Evolutionary conservation across 1,140 invertebrate genomes (phyloP).

Genomic region (Geopemphigus sp.): DNA sequence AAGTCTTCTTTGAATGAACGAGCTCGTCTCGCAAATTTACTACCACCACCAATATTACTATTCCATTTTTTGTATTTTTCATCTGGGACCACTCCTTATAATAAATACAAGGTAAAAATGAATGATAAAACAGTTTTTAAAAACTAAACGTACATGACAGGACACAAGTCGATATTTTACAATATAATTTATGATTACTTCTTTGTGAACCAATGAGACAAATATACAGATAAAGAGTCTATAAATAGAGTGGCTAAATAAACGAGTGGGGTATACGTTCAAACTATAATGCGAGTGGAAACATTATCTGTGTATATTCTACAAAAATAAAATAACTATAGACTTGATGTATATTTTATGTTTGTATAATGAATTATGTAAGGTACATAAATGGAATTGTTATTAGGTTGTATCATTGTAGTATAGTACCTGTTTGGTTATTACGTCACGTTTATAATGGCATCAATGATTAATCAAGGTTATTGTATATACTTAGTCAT

Average conservation of each 20-base stretch:
- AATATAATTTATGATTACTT: not conserved
- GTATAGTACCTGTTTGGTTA: not conserved
- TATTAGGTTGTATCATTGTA: not conserved
- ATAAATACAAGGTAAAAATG: not conserved
- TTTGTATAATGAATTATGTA: not conserved
- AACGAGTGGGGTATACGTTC: conserved; percentile 5
- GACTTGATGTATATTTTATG: not conserved
- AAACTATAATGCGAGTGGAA: too few species aligned
- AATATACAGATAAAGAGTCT: conserved; percentile 28
- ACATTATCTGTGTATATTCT: not conserved
- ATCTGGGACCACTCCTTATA: conserved; percentile 29
- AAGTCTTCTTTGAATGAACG: conserved; percentile 89
- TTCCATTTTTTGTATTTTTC: conserved; percentile 47
- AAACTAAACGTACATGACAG: not conserved
- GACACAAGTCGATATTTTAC: not conserved
- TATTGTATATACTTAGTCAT: conserved; percentile 23
- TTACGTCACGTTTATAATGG: conserved; percentile 7
- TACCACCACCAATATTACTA: conserved; percentile 58
- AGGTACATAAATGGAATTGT: not conserved
- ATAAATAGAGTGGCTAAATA: conserved; percentile 27
- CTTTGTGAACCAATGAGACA: not conserved
- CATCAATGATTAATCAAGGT: conserved; percentile 40
- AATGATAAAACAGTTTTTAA: not conserved
- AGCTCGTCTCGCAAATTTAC: conserved; percentile 77
- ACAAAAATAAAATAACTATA: not conserved